phyloP scores from a whole-genome alignment of 92 coral and sea anemone species.

The Epizoanthus scotinus region DNA sequence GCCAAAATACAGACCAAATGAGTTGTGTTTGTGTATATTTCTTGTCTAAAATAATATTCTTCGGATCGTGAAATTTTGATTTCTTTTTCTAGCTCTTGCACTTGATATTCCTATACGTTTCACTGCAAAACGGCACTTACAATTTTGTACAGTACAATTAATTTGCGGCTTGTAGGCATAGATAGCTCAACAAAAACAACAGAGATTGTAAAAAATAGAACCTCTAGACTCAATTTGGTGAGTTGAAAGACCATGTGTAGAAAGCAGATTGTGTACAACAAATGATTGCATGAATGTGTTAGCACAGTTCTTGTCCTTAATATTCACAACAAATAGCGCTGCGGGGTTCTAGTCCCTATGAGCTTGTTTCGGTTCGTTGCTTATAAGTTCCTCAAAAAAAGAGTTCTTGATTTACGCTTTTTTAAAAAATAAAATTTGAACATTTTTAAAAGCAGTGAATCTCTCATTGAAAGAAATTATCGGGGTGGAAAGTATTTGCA shows the following conservation, averaged over 20 bases:
- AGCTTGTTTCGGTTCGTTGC: constrained; percentile 2
- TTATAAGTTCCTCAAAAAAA: neutral
- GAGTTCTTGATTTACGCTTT: neutral
- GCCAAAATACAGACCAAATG: constrained; percentile 6
- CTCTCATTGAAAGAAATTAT: neutral
- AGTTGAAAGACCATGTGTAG: constrained; percentile 33
- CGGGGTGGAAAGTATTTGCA: constrained; percentile 1
- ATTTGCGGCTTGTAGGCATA: constrained; percentile 16
- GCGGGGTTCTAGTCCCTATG: constrained; percentile 17
- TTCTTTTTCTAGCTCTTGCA: neutral
- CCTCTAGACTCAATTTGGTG: neutral
- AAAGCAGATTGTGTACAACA: constrained; percentile 31
- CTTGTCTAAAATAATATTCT: neutral
- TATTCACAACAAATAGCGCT: constrained; percentile 30
- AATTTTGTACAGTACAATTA: neutral
- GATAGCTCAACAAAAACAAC: constrained; percentile 14
- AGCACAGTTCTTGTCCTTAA: constrained; percentile 14
- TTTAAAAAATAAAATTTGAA: neutral
- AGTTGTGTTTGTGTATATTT: constrained; percentile 1
- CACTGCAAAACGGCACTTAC: neutral
- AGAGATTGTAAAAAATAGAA: neutral
- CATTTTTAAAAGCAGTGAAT: constrained; percentile 2
- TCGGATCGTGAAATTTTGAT: neutral
- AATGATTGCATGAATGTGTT: constrained; percentile 12
- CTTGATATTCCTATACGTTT: constrained; percentile 3